Percentiles rank a stretch among this genome's conserved stretches.
Conservation (phyloP, 2,888 invertebrate genomes). For the Drosophila paucipuncta region DNA sequence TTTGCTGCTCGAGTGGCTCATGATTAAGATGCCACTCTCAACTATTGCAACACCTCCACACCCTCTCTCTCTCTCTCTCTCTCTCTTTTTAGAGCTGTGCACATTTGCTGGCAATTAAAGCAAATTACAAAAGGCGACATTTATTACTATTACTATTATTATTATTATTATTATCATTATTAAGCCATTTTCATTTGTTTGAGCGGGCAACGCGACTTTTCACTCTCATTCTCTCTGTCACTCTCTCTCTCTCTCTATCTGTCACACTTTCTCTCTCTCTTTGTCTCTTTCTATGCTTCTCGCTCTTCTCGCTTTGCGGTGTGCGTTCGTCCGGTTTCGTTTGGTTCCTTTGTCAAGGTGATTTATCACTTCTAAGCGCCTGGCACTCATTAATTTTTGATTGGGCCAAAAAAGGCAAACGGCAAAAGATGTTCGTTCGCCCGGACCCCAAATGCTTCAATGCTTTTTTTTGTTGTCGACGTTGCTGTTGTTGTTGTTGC, state of each 20-base stretch:
- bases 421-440: conserved; percentile 55
- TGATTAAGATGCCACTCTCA: conserved; percentile 51
- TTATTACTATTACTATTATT: conserved; percentile 71
- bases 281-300: neutral
- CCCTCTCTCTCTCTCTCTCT: neutral
- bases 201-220: conserved; percentile 18
- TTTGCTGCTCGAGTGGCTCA: conserved; percentile 42
- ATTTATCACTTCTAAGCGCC: conserved; percentile 82
- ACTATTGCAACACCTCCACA: conserved; percentile 23
- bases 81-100: neutral
- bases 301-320: neutral
- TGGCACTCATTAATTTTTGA: conserved; percentile 83
- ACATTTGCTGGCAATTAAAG: conserved; percentile 70
- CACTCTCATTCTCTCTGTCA: neutral
- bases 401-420: conserved; percentile 76
- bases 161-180: conserved; percentile 64
- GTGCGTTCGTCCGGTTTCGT: conserved; percentile 12
- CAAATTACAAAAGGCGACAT: conserved; percentile 75
- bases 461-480: conserved; percentile 10
- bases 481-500: conserved; percentile 15
- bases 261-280: neutral
- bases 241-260: neutral
- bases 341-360: conserved; percentile 76
- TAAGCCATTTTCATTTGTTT: conserved; percentile 36
- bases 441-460: conserved; percentile 37